Evolutionary conservation across 2,888 invertebrate species (phyloP).

Genomic region (Shargacucullia verbasci): DNA sequence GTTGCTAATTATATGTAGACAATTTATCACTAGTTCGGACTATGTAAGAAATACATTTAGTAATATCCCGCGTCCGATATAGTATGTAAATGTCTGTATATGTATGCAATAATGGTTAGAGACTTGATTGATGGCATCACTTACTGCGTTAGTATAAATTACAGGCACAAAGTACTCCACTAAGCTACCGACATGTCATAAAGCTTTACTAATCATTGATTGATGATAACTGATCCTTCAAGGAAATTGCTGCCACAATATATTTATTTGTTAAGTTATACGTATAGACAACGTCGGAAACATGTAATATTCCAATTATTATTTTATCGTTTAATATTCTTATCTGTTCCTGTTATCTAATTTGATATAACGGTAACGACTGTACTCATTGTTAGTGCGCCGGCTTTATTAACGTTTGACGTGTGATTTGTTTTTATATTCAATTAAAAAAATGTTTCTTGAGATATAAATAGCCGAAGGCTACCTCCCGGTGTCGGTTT

Average conservation of each 20-base stretch:
- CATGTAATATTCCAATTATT: conserved; percentile 33
- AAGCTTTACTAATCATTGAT: conserved; percentile 13
- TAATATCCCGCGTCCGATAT: background rate
- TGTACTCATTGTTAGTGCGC: conserved; percentile 9
- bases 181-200: conserved; percentile 11
- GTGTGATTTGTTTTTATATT: conserved; percentile 23
- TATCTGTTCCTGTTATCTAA: conserved; percentile 31
- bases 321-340: conserved; percentile 39
- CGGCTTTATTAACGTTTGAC: conserved; percentile 15
- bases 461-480: conserved; percentile 73
- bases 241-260: conserved; percentile 26
- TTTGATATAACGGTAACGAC: conserved; percentile 24
- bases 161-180: conserved; percentile 4
- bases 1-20: conserved; percentile 34
- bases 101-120: conserved; percentile 3
- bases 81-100: background rate
- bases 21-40: conserved; percentile 20
- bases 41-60: background rate
- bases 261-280: conserved; percentile 25
- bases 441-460: conserved; percentile 18
- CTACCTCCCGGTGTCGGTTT: conserved; percentile 57
- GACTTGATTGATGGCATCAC: conserved; percentile 28
- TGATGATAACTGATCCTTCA: conserved; percentile 18
- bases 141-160: conserved; percentile 20
- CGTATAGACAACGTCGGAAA: conserved; percentile 17